Evolutionary conservation across 1,140 invertebrate genomes (phyloP).

Genomic region (Papilio aristodemus): DNA sequence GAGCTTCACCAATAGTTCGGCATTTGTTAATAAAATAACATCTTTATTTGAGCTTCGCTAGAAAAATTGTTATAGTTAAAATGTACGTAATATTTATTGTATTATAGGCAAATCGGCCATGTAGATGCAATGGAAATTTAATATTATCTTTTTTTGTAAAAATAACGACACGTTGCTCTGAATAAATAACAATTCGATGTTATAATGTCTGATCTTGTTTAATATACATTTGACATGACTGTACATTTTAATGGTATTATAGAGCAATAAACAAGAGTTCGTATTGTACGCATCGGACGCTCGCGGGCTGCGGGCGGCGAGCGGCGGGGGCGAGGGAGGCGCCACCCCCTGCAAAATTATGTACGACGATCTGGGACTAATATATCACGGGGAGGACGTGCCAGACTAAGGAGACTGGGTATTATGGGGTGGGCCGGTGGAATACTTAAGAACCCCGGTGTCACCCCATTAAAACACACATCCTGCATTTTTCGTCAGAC

Average conservation of each 20-base stretch:
- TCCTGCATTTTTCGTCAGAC: constrained; percentile 74
- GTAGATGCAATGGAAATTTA: too few relatives aligned
- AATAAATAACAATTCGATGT: constrained; percentile 7
- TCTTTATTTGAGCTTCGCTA: too few relatives aligned
- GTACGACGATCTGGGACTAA: constrained; percentile 80
- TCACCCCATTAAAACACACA: constrained; percentile 80
- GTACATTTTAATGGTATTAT: constrained; percentile 53
- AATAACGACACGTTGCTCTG: not conserved
- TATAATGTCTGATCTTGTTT: constrained; percentile 15
- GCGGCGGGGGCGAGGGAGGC: constrained; percentile 52
- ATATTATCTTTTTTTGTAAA: not conserved
- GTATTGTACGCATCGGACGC: constrained; percentile 69
- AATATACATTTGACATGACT: constrained; percentile 15
- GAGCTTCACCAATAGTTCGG: not conserved
- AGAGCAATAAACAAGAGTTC: constrained; percentile 72
- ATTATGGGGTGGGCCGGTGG: constrained; percentile 75
- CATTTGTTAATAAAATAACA: too few relatives aligned
- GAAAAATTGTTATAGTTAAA: too few relatives aligned
- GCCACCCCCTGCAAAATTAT: constrained; percentile 78
- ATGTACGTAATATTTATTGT: too few relatives aligned
- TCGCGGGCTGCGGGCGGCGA: constrained; percentile 46
- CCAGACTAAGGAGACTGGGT: constrained; percentile 77
- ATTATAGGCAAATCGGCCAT: too few relatives aligned
- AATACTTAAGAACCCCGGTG: constrained; percentile 79
- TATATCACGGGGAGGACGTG: constrained; percentile 79